Evolutionary conservation across 2,888 invertebrate genomes (phyloP), one percentile per base, ranked within the genome.

Genomic region (Drosophila fungiperda): DNA sequence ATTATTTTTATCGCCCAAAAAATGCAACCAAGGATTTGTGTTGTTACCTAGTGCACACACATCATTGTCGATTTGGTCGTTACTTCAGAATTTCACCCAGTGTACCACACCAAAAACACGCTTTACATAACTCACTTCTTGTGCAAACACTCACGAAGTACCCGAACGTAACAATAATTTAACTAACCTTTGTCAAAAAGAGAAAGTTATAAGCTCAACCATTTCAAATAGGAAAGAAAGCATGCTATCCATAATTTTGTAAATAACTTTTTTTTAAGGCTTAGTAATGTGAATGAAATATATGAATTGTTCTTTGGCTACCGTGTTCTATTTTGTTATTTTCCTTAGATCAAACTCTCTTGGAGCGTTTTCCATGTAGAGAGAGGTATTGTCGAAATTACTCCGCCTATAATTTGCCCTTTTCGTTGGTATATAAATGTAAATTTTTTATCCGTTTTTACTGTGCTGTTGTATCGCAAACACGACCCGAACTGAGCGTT

Each of bases 401-500:
- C 83, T 81, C 69, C 67, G 73, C 52, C 68, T 67, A 67, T 73
- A 69, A 67, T 81, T 62, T 69, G 75, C 55, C 54, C 71, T 17
- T 52, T 69, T 29, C 38, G 63, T 33, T 72, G 64, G 20, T 38
- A 49, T 33, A 36, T 49, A 35, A 48, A 49, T 72, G 45, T 65
- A 38, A 66, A 63, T 57, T 60, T 74, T 69, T 67, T 57, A 71
- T 87, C 80, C 85, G 86, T 81, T 90, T 85, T 77, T 83, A 76
- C 81, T 74, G 83, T 93, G 92, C 85, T 92, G 87, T 89, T 92
- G 83, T 90, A 89, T 91, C 92, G 93, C 92, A 91, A 92, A 91
- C 92, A 90, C 92, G 93, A 91, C 90, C 90, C 91, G 91, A 92
- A 92, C 92, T 92, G 92, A 92, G 88, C 88, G 80, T 87, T 85